Evolutionary conservation across 2,888 invertebrate species (phyloP), one percentile per base, ranked within the genome.

Genomic region (Lochmaea crataegi): DNA sequence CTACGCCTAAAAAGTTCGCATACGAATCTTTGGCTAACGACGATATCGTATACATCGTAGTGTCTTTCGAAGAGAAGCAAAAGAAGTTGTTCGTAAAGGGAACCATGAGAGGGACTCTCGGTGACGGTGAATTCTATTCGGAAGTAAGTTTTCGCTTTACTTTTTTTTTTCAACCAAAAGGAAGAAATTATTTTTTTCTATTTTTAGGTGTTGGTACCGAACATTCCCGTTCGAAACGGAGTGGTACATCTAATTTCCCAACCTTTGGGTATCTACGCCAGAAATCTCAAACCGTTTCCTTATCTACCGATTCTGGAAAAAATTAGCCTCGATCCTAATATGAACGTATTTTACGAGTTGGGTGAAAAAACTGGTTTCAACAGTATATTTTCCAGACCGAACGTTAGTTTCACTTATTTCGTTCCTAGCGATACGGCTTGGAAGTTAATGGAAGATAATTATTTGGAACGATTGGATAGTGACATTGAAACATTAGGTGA

Each of bases 141-240:
- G 94, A 96, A 85, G 64, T 70, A 63, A 63, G 57, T 53, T 53
- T 9, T 42, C 11, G 10, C 12, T 42, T 41, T n/a, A n/a, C n/a
- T n/a, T n/a, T n/a, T n/a, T n/a, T n/a, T n/a, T n/a, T n/a, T n/a
- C n/a, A n/a, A n/a, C n/a, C n/a, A n/a, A n/a, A n/a, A n/a, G n/a
- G n/a, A n/a, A n/a, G n/a, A n/a, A n/a, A n/a, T 57, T 26, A 7
- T 22, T 16, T 64, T 11, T n/a, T 4, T n/a, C n/a, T n/a, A n/a
- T n/a, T 56, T 63, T 63, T 14, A 70, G 70, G 94, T 97, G 72
- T 91, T 96, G 7, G 91, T 92, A 82, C 93, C 93, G 14, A 96
- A 97, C 86, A 96, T 97, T 76, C 96, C 96, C 0, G 95, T 97
- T 22, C 91, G 91, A 82, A 97, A 97, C 83, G 97, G 97, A 22